phyloP scores from a whole-genome alignment of 2,113 vertebrate genomes.

The Carlito syrichta region DNA sequence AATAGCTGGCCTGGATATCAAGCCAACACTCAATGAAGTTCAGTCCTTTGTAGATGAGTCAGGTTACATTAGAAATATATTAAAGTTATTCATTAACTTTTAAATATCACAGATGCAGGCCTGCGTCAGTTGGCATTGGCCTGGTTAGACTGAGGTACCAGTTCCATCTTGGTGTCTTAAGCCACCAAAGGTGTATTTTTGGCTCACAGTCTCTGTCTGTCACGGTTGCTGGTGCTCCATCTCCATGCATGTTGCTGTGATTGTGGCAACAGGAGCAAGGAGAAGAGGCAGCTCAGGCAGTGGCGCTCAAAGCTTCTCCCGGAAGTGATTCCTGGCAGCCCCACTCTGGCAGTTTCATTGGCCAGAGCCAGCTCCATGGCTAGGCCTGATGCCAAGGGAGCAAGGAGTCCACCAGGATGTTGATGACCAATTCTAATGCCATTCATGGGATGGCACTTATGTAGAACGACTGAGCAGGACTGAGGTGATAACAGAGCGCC shows the following conservation, averaged over 20 bases:
- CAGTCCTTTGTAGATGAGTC: not conserved
- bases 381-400: not conserved
- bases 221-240: not conserved
- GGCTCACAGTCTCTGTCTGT: rapidly evolving
- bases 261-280: not conserved
- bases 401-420: not conserved
- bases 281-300: not conserved
- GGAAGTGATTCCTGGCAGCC: not conserved
- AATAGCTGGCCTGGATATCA: not conserved
- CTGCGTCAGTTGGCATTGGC: not conserved
- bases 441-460: rapidly evolving
- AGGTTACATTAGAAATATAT: not conserved
- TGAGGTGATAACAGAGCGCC: not conserved
- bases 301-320: not conserved
- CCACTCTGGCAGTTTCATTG: not conserved
- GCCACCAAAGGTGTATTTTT: not conserved
- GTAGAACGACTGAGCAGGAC: not conserved
- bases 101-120: not conserved
- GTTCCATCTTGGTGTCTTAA: not conserved
- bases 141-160: not conserved
- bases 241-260: rapidly evolving
- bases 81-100: not conserved
- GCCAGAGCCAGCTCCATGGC: not conserved
- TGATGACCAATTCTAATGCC: not conserved
- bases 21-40: not conserved